These are phyloP conservation scores for Acrocephalus scirpaceus DNA, from an alignment of 2,797 vertebrate genomes.

Conservation along the genomic window DNA sequence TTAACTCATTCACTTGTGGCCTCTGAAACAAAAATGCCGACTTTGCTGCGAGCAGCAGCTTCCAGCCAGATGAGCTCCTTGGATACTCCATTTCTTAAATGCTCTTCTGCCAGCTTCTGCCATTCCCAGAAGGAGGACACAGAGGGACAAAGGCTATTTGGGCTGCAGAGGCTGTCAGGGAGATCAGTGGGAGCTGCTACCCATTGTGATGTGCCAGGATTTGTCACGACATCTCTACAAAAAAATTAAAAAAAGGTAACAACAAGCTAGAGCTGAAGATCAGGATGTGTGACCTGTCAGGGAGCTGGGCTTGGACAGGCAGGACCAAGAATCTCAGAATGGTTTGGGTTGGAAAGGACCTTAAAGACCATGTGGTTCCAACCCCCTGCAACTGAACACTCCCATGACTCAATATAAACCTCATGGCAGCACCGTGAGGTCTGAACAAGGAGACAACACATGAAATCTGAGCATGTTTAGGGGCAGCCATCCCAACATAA, in stretches of 20 bases:
- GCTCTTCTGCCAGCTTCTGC: neutral
- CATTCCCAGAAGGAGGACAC: neutral
- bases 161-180: neutral
- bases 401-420: neutral
- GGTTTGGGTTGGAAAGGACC: neutral
- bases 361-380: neutral
- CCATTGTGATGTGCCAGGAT: neutral
- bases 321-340: neutral
- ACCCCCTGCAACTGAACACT: neutral
- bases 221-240: neutral
- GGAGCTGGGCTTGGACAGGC: neutral
- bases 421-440: neutral
- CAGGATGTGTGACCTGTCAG: neutral
- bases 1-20: constrained; percentile 47
- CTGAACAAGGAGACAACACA: neutral
- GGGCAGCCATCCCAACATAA: neutral
- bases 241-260: neutral
- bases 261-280: neutral
- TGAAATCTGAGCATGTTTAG: neutral
- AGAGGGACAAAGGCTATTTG: neutral
- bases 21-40: neutral
- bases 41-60: constrained; percentile 17
- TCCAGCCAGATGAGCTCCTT: constrained; percentile 16
- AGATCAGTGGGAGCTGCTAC: neutral
- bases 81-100: neutral